Conservation (phyloP, 2,797 vertebrate species). For the Petrocephalus schoutedeni region DNA sequence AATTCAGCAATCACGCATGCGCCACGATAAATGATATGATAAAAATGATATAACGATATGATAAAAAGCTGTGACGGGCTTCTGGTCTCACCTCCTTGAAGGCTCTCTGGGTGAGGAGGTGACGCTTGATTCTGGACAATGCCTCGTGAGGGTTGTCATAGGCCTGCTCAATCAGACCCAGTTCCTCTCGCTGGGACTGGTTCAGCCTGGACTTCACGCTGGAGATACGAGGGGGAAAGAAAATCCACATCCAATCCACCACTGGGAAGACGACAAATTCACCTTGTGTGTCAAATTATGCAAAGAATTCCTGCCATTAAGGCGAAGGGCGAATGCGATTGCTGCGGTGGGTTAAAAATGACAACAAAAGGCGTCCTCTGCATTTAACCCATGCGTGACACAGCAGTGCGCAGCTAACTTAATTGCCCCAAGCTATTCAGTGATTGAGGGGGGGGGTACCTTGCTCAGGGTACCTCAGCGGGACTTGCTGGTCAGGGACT, state of each 20-base stretch:
- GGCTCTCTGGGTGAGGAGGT: slow-evolving; percentile 96
- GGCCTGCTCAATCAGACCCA: slow-evolving; percentile 95
- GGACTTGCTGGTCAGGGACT: too few relatives aligned
- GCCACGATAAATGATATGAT: too few relatives aligned
- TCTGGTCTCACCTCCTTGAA: slow-evolving; percentile 84
- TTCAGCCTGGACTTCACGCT: slow-evolving; percentile 98
- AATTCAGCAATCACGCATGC: not conserved
- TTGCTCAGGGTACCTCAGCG: too few relatives aligned
- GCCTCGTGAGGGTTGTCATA: slow-evolving; percentile 99
- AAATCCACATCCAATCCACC: not conserved
- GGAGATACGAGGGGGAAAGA: not conserved
- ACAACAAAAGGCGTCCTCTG: too few relatives aligned
- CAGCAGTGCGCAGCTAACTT: too few relatives aligned
- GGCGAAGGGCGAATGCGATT: too few relatives aligned
- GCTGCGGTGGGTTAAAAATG: too few relatives aligned
- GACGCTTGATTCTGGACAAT: slow-evolving; percentile 97
- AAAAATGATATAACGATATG: too few relatives aligned
- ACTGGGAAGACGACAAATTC: not conserved
- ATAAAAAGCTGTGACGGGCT: not conserved
- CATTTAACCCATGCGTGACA: too few relatives aligned
- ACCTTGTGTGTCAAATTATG: not conserved
- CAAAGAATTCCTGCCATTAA: not conserved
- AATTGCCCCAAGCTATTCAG: too few relatives aligned
- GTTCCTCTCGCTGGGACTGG: slow-evolving; percentile 94
- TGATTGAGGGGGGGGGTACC: too few relatives aligned